Percentiles rank a stretch among this genome's conserved stretches.
phyloP scores from a whole-genome alignment of 2,888 invertebrate species.

The Drosophila recens region DNA sequence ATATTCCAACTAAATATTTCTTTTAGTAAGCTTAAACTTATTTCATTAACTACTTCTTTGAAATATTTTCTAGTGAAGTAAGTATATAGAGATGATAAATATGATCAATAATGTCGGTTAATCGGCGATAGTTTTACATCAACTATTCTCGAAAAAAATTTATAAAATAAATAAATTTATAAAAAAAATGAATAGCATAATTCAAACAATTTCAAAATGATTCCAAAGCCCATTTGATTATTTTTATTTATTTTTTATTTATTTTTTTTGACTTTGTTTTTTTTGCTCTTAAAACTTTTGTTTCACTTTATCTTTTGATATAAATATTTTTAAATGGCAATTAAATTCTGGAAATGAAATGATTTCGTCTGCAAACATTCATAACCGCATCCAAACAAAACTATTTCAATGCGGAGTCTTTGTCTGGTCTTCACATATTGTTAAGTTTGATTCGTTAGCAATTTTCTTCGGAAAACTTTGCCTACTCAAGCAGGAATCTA shows the following conservation, averaged over 20 bases:
- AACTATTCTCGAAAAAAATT: neutral
- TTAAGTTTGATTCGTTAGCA: conserved; percentile 12
- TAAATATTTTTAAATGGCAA: neutral
- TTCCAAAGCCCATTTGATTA: neutral
- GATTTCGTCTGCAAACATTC: too few relatives aligned
- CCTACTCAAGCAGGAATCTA: conserved; percentile 1
- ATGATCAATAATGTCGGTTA: neutral
- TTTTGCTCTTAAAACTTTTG: too few relatives aligned
- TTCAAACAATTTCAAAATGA: neutral
- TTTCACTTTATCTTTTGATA: neutral
- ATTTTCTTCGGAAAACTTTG: conserved; percentile 6
- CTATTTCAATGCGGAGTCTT: neutral
- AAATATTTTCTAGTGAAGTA: neutral
- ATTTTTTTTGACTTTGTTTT: neutral
- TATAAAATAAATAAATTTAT: neutral
- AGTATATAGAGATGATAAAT: neutral
- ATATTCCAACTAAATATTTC: neutral
- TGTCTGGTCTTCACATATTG: neutral
- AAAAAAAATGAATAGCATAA: neutral
- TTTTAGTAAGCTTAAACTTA: neutral
- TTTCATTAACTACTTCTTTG: conserved; percentile 6
- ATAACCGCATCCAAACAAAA: neutral
- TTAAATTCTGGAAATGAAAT: neutral
- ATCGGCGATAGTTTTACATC: neutral
- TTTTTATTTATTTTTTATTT: too few relatives aligned